Base-by-base conservation (phyloP, 2,113 vertebrate genomes). In the Chroicocephalus ridibundus region DNA sequence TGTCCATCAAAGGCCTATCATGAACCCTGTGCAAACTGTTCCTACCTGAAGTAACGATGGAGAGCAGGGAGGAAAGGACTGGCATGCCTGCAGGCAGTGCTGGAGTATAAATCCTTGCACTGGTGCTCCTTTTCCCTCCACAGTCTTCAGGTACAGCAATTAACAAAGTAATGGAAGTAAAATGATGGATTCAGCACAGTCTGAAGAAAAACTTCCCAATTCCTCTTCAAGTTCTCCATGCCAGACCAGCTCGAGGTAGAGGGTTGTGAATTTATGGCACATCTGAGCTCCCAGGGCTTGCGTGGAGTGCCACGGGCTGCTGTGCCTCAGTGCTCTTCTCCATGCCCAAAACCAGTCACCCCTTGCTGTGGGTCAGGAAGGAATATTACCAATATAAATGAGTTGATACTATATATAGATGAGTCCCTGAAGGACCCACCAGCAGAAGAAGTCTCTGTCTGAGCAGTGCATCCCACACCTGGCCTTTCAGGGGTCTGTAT, bases 271-370 rank as follows among this genome's bases (percentile, higher is more conserved):
- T 52, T 77, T 86, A 69, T 65, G 57, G 46, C 51, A 64, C 20
- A 17, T 51, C 26, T 27, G 49, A 88, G 38, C 66, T 86, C 27
- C 27, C 24, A 22, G 46, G 40, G n/a, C 44, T 85, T 66, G 85
- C 24, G 25, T 0, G 1, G 55, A 2, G 0, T 15, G 38, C 27
- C 26, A 27, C 2, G 2, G 58, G 14, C 82, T 85, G 52, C 32
- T 58, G 61, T 82, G 69, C 40, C 54, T 91, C 58, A 52, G 58
- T 0, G 17, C 38, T 82, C 54, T 84, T 68, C 40, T 58, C 24
- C 26, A 3, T 46, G 74, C 44, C 3, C 4, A 75, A 68, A 68
- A 7, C 13, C 16, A 1, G 26, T 47, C 64, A 74, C 25, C 32
- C 40, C 19, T 80, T 42, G 13, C 58, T 65, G 24, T 40, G 86